phyloP scores from a whole-genome alignment of 2,888 invertebrate genomes.

The Dryobotodes eremita region DNA sequence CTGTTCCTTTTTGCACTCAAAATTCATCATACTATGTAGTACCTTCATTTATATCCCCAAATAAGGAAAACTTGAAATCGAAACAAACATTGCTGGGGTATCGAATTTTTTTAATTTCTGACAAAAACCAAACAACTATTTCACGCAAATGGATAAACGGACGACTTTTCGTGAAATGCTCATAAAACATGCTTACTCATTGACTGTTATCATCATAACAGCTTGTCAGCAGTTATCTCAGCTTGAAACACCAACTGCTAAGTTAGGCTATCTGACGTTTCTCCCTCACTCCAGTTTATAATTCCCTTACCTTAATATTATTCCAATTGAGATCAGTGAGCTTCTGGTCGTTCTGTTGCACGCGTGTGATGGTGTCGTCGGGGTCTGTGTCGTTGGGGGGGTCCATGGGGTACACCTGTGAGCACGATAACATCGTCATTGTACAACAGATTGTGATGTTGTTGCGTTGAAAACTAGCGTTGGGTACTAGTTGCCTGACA shows the following conservation, averaged over 20 bases:
- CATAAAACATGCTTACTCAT: not conserved
- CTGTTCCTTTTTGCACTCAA: not conserved
- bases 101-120: not conserved
- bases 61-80: not conserved
- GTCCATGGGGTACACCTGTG: slow-evolving; percentile 95
- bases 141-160: not conserved
- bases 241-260: not conserved
- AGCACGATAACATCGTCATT: slow-evolving; percentile 6
- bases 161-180: not conserved
- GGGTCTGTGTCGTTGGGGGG: slow-evolving; percentile 99
- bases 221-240: too few species aligned
- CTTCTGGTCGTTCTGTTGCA: slow-evolving; percentile 96
- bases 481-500: too few species aligned
- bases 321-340: slow-evolving; percentile 99
- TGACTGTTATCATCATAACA: not conserved
- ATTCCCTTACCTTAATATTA: slow-evolving; percentile 96
- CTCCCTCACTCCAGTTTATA: not conserved
- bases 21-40: not conserved
- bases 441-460: too few species aligned
- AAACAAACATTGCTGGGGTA: not conserved
- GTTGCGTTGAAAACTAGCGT: too few species aligned
- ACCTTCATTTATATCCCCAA: not conserved
- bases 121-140: too few species aligned
- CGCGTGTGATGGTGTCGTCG: slow-evolving; percentile 97
- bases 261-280: not conserved